Conservation (phyloP, 1,140 invertebrate genomes). For the Ladona fulva region DNA sequence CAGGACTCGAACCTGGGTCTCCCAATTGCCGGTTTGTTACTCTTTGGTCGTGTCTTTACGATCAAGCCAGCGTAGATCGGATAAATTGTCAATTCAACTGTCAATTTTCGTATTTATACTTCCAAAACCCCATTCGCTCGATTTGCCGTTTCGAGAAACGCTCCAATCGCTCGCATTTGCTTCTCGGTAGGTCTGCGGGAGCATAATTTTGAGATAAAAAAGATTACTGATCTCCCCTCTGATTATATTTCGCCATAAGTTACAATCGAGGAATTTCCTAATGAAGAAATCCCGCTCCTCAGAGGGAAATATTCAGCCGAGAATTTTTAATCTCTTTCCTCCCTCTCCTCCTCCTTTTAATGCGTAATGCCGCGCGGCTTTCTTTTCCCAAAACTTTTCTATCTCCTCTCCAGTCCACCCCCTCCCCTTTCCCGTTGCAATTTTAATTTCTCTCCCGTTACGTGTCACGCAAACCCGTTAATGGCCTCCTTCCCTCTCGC, state of each 20-base stretch:
- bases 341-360: background rate
- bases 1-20: no score
- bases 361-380: background rate
- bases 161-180: background rate
- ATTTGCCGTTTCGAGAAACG: no score
- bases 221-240: background rate
- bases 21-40: no score
- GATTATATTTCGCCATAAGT: background rate
- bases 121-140: no score
- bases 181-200: background rate
- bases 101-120: no score
- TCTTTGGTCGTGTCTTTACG: no score
- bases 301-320: background rate
- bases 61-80: no score
- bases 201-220: background rate
- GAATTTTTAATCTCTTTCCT: background rate
- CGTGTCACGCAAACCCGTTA: slow-evolving; percentile 2
- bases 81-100: no score
- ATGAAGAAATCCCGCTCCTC: background rate
- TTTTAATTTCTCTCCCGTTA: slow-evolving; percentile 1
- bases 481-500: background rate
- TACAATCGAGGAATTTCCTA: background rate
- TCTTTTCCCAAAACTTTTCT: background rate
- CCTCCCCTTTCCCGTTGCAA: background rate
- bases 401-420: background rate